Evolutionary conservation across 2,113 vertebrate genomes (phyloP).

Genomic region (Amia ocellicauda): DNA sequence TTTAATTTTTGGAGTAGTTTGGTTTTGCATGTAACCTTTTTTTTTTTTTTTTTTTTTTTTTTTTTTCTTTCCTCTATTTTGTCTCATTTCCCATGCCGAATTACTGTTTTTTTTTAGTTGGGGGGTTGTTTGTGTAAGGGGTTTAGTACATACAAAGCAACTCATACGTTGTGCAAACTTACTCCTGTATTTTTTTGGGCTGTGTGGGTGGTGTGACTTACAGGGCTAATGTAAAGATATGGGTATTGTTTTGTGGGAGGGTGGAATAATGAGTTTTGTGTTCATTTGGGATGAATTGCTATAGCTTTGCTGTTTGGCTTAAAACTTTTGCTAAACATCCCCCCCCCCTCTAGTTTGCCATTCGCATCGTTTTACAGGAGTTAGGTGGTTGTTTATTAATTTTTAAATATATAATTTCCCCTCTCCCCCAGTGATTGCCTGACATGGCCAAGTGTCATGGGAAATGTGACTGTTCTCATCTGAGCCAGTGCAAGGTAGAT

Average conservation of each 20-base stretch:
- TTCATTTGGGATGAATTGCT: not conserved
- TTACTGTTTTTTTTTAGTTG: conserved; percentile 7
- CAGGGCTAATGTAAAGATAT: not conserved
- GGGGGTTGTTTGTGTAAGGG: not conserved
- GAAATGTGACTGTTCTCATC: conserved; percentile 22
- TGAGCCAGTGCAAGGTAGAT: conserved; percentile 16
- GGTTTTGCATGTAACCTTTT: conserved; percentile 3
- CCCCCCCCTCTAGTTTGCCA: too few relatives aligned
- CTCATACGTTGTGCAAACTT: not conserved
- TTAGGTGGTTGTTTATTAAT: too few relatives aligned
- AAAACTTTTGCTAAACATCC: too few relatives aligned
- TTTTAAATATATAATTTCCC: too few relatives aligned
- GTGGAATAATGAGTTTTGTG: not conserved
- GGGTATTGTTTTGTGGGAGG: not conserved
- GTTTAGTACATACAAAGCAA: not conserved
- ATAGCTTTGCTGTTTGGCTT: too few relatives aligned
- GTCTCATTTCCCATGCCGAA: conserved; percentile 28
- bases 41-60: not conserved
- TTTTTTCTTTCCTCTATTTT: too few relatives aligned
- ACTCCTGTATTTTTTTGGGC: not conserved
- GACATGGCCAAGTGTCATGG: conserved; percentile 1
- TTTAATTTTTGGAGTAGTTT: not conserved
- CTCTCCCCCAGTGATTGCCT: too few relatives aligned
- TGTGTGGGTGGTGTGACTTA: not conserved
- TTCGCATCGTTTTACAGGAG: too few relatives aligned